These are phyloP conservation scores for Muntiacus muntjak DNA, from an alignment of 2,113 vertebrate genomes.

Conservation along the genomic window DNA sequence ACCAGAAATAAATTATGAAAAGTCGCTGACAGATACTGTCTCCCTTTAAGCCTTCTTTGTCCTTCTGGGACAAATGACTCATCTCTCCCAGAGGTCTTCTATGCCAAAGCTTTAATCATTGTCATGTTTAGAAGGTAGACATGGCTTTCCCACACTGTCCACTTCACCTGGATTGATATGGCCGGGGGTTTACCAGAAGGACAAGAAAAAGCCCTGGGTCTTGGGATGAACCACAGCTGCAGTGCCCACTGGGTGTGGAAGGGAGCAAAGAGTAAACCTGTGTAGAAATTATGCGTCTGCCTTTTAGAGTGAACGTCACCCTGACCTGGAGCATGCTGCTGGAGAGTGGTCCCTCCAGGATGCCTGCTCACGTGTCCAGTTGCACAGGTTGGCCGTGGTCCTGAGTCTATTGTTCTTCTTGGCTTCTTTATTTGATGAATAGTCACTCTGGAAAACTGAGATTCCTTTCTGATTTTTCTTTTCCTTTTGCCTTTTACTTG, in stretches of 20 bases:
- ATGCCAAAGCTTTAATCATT: background rate
- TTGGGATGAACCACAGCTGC: background rate
- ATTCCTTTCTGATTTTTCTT: background rate
- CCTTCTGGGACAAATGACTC: background rate
- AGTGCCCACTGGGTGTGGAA: background rate
- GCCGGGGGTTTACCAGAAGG: background rate
- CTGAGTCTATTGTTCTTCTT: background rate
- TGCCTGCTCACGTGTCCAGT: background rate
- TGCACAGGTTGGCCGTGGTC: fast-evolving
- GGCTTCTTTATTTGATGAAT: background rate
- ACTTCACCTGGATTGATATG: background rate
- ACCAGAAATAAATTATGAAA: background rate
- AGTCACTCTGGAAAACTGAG: background rate
- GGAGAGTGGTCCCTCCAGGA: background rate
- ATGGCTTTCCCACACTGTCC: background rate
- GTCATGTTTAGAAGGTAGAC: background rate
- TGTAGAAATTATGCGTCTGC: background rate
- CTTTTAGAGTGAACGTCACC: background rate
- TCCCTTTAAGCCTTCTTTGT: background rate
- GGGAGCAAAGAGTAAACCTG: background rate
- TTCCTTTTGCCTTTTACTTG: background rate
- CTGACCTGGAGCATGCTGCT: no score
- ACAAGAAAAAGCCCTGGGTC: background rate
- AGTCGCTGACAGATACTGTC: background rate
- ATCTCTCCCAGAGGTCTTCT: background rate